Evolutionary conservation across 2,113 vertebrate species (phyloP).

Genomic region (Planiliza haematocheilus): DNA sequence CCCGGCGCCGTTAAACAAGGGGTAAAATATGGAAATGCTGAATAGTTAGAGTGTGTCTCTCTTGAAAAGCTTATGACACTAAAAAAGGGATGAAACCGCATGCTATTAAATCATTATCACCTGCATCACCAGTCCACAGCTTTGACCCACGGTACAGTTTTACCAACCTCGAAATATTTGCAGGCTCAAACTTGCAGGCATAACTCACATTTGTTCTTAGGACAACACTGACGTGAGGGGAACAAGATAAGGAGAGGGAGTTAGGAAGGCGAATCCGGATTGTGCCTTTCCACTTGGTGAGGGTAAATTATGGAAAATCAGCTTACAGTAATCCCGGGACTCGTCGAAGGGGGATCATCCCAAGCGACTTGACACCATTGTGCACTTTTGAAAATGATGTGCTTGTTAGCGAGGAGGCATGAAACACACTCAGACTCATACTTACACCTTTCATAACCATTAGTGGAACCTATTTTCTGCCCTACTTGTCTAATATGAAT

Average conservation of each 20-base stretch:
- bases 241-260: conserved; percentile 77
- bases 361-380: conserved; percentile 75
- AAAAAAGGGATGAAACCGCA: conserved; percentile 1
- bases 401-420: conserved; percentile 75
- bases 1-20: conserved; percentile 34
- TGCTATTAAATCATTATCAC: conserved; percentile 22
- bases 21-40: conserved; percentile 42
- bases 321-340: conserved; percentile 77
- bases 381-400: conserved; percentile 78
- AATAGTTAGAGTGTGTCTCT: conserved; percentile 38
- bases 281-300: conserved; percentile 77
- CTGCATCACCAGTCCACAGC: conserved; percentile 1
- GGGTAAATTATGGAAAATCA: conserved; percentile 83
- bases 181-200: conserved; percentile 18
- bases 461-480: conserved; percentile 26
- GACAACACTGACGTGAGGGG: conserved; percentile 62
- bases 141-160: conserved; percentile 53
- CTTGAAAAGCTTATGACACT: conserved; percentile 29
- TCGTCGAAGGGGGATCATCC: conserved; percentile 77
- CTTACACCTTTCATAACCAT: conserved; percentile 48
- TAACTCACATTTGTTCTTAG: conserved; percentile 66
- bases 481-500: conserved; percentile 32
- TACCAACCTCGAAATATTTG: conserved; percentile 51
- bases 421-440: conserved; percentile 39
- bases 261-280: conserved; percentile 78